These are phyloP conservation scores for Crotalus helleri DNA, from an alignment of 2,113 vertebrate genomes.

Conservation along the genomic window DNA sequence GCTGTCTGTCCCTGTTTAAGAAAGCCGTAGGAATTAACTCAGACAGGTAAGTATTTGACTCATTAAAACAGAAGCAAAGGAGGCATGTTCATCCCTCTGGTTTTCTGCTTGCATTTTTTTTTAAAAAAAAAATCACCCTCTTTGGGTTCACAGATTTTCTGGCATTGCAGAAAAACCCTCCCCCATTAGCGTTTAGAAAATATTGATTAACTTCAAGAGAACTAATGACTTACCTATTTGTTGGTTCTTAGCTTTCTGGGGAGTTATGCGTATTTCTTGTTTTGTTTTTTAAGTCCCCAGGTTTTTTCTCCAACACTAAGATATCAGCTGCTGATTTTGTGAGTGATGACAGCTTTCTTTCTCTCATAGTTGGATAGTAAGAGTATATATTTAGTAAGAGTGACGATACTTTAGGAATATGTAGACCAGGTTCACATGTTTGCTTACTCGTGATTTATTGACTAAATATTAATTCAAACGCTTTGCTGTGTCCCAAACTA, in stretches of 20 bases:
- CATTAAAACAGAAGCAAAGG: slow-evolving; percentile 19
- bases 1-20: slow-evolving; percentile 31
- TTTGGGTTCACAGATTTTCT: neutral
- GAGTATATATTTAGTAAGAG: neutral
- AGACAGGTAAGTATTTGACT: slow-evolving; percentile 25
- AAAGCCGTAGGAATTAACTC: slow-evolving; percentile 28
- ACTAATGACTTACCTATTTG: neutral
- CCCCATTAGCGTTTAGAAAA: neutral
- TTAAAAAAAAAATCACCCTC: neutral
- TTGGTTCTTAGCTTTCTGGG: neutral
- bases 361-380: neutral
- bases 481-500: neutral
- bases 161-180: neutral
- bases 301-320: neutral
- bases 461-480: neutral
- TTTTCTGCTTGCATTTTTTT: accelerated
- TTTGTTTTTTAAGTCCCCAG: neutral
- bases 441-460: neutral
- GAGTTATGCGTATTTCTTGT: neutral
- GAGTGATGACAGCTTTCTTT: neutral
- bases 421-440: neutral
- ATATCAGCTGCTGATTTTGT: neutral
- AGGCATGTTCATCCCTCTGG: neutral
- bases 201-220: neutral
- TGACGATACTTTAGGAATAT: neutral